Evolutionary conservation across 2,888 invertebrate species (phyloP), one percentile per base, ranked within the genome.

Genomic region (Saturnia pavonia): DNA sequence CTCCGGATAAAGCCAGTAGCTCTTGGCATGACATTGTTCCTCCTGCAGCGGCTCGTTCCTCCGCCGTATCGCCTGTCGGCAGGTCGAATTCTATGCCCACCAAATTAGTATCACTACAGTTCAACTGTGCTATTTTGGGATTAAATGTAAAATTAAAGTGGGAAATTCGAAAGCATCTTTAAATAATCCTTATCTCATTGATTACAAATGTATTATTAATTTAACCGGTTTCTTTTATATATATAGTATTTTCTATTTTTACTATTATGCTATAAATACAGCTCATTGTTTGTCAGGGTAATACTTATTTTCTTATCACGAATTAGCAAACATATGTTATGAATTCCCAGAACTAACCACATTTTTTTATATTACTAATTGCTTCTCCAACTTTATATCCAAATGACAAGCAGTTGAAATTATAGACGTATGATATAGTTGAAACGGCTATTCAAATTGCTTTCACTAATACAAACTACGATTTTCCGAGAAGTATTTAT

Each of bases 1-100:
- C 98, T 14, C 99, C 98, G 68, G 97, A 97, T 70, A 99, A 94
- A n/a, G 98, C 98, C 72, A 99, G 94, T 43, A 99, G 94, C 90
- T 98, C 98, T 88, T 98, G 98, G 87, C 98, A 98, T 0, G 97
- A 97, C 95, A 97, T 96, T 69, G 95, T 95, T 34, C 95, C 95
- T 48, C 95, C 92, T 0, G 91, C 91, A 0, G 91, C 91, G 0
- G 90, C 93, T 6, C 91, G 85, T 67, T 91, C 93, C 76, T 92
- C 94, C 9, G 84, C 89, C 16, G 88, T 86, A 71, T 92, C 88
- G 85, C 91, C 92, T 90, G 93, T 87, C 81, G 94, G 93, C 84
- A 94, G 85, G 90, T 94, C 94, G 91, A 94, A 94, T 81, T 94
- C 94, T 94, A 91, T 80, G 82, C 84, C 84, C 82, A 82, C 80